Evolutionary conservation across 2,797 vertebrate genomes (phyloP).

Genomic region (Peromyscus aztecus): DNA sequence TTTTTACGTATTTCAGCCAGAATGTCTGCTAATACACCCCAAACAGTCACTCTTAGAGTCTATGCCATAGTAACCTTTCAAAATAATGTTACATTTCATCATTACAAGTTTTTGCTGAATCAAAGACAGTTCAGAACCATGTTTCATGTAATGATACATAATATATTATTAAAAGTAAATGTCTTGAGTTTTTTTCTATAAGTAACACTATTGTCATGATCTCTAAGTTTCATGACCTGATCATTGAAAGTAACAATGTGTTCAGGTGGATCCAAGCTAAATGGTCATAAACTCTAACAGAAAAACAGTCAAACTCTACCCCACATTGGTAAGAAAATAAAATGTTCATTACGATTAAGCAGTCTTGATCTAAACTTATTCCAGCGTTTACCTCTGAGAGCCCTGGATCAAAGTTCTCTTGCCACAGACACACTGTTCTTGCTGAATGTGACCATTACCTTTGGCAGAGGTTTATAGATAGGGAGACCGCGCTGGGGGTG

Average conservation of each 20-base stretch:
- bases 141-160: slow-evolving; percentile 10
- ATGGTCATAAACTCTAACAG: slow-evolving; percentile 6
- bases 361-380: slow-evolving; percentile 43
- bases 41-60: slow-evolving; percentile 13
- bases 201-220: background rate
- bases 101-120: slow-evolving; percentile 27
- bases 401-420: background rate
- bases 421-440: background rate
- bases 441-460: background rate
- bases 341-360: background rate
- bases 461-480: background rate
- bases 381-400: slow-evolving; percentile 11
- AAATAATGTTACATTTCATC: slow-evolving; percentile 41
- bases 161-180: slow-evolving; percentile 51
- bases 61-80: slow-evolving; percentile 49
- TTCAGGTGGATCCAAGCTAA: slow-evolving; percentile 38
- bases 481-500: background rate
- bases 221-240: slow-evolving; percentile 16
- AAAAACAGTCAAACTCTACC: background rate
- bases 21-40: slow-evolving; percentile 43
- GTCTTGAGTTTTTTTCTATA: slow-evolving; percentile 55
- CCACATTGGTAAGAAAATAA: background rate
- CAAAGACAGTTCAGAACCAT: slow-evolving; percentile 38
- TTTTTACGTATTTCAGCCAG: slow-evolving; percentile 67
- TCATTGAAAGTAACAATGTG: slow-evolving; percentile 3